Evolutionary conservation across 53 echinoderm and acorn worm genomes (phyloP), one percentile per base, ranked within the genome.

Genomic region (Mesocentrotus franciscanus): DNA sequence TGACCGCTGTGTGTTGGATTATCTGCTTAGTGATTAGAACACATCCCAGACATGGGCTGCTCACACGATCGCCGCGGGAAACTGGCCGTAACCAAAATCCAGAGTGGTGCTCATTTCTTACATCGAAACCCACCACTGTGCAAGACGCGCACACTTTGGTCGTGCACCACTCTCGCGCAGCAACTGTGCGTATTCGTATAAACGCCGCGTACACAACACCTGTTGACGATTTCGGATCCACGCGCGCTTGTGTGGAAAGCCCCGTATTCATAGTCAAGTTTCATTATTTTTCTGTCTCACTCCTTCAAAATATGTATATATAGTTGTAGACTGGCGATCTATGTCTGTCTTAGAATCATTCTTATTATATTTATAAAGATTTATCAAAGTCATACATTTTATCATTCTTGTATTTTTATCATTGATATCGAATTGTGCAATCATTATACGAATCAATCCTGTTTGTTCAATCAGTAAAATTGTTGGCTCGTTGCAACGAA

Each of bases 1-100:
- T 56, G 94, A 97, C 61, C 94, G 94, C 15, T 97, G 97, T 96
- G 92, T 97, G 92, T 92, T 97, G 42, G 96, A 94, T 22, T 97
- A 94, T 64, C 95, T 97, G 16, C 94, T 97, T 78, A 91, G 96
- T 32, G 95, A 95, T 93, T 97, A 96, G 85, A 34, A 49, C 20
- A 83, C 17, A 81, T 14, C 42, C 81, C 42, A 42, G 16, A 81
- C 36, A 42, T 81, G 81, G 81, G 81, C 81, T 81, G 42, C 33
- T 81, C 81, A 81, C 81, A 81, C 81, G 81, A 81, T 18, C 42
- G 64, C 49, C 42, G 74, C 81, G 36, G 81, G 81, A 42, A 81
- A 18, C 81, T 81, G 81, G 81, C 81, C 81, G 81, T 81, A 42
- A 14, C 20, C 42, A 81, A 39, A 81, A 17, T 17, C 36, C 81